A percentile compares a stretch with the other conserved stretches of the same genome.
Evolutionary conservation across 2,888 invertebrate species (phyloP).

Genomic region (Agrotis puta): DNA sequence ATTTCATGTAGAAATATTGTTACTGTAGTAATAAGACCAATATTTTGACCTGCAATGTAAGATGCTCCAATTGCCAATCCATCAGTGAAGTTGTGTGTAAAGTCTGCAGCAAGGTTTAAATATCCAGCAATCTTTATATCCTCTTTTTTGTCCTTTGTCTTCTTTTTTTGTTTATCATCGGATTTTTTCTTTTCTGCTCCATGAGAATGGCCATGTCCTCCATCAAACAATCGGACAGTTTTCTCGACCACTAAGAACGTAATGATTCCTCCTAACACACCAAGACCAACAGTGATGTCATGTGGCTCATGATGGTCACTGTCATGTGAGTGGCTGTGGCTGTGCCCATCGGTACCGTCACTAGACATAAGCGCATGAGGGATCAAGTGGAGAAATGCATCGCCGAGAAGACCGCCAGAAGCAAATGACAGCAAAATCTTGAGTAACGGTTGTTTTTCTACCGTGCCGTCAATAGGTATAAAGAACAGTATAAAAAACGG

Average conservation of each 20-base stretch:
- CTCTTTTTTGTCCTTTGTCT: conserved; percentile 82
- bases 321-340: conserved; percentile 85
- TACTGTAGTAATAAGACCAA: conserved; percentile 97
- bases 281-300: conserved; percentile 97
- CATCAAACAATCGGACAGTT: conserved; percentile 96
- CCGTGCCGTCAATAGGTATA: conserved; percentile 97
- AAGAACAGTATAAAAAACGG: conserved; percentile 98
- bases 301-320: conserved; percentile 90
- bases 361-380: conserved; percentile 95
- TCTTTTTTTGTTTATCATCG: conserved; percentile 83
- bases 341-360: conserved; percentile 85
- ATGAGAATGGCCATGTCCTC: conserved; percentile 95
- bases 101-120: conserved; percentile 99
- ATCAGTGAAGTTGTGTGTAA: conserved; percentile 99
- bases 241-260: conserved; percentile 98
- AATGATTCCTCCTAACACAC: conserved; percentile 98
- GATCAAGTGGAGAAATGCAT: conserved; percentile 99
- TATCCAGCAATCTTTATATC: conserved; percentile 93
- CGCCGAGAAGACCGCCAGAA: conserved; percentile 98
- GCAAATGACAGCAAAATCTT: conserved; percentile 98
- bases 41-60: conserved; percentile 96
- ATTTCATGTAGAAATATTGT: conserved; percentile 99
- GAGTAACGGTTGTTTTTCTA: conserved; percentile 95
- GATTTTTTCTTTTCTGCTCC: conserved; percentile 84
- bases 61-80: conserved; percentile 99